Percentiles rank a stretch among this genome's conserved stretches.
These are phyloP conservation scores for Bufo bufo DNA, from an alignment of 2,113 vertebrate species.

Conservation along the genomic window DNA sequence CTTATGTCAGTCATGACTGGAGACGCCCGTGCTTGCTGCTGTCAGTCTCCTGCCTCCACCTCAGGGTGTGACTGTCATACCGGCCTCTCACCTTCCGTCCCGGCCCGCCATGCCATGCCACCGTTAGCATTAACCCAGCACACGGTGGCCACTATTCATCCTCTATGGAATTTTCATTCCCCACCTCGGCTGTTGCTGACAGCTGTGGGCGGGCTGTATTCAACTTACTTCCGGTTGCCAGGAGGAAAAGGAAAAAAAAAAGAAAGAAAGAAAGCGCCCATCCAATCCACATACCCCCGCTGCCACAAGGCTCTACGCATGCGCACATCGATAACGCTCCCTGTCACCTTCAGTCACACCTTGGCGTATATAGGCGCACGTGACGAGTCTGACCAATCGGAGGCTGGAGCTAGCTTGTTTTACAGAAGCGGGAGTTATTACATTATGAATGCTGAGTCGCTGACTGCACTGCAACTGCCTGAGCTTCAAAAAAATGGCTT, in stretches of 20 bases:
- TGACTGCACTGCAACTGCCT: not conserved
- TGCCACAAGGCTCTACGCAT: not conserved
- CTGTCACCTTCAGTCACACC: slow-evolving; percentile 50
- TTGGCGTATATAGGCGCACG: not conserved
- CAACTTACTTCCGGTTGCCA: slow-evolving; percentile 26
- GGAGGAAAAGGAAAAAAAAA: not conserved
- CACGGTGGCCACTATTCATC: not conserved
- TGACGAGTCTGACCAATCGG: slow-evolving; percentile 9
- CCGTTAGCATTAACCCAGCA: not conserved
- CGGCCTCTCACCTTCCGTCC: not conserved
- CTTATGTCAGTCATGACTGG: too few relatives aligned
- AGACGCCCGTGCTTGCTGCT: too few relatives aligned
- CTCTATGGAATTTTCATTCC: not conserved
- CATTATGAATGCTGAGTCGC: not conserved
- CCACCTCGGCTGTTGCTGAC: slow-evolving; percentile 9
- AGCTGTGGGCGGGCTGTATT: slow-evolving; percentile 7
- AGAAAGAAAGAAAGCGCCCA: not conserved
- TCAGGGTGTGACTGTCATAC: not conserved
- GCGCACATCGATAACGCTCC: not conserved
- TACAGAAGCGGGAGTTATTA: not conserved
- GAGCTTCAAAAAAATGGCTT: slow-evolving; percentile 7
- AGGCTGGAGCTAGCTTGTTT: too few relatives aligned
- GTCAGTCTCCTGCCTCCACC: not conserved
- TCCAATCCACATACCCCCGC: slow-evolving; percentile 9
- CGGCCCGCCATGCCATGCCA: not conserved